Percentiles rank a stretch among this genome's conserved stretches.
phyloP scores from a whole-genome alignment of 2,888 invertebrate genomes.

The Stenichneumon culpator region DNA sequence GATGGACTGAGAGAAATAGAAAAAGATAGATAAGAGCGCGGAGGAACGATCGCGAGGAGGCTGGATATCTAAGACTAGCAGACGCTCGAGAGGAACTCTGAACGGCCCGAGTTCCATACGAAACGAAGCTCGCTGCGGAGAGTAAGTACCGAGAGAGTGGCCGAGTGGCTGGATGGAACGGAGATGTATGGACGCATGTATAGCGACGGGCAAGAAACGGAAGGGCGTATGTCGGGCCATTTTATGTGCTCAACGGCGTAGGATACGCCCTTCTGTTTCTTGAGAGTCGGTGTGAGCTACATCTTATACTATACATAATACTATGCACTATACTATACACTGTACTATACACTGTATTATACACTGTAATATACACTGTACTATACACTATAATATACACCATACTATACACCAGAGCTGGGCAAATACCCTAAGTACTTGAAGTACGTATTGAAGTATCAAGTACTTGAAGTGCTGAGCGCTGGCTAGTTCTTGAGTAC shows the following conservation, averaged over 20 bases:
- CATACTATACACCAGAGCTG: no score
- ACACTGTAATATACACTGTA: no score
- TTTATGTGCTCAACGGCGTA: background rate
- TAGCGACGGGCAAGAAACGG: background rate
- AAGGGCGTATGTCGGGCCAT: background rate
- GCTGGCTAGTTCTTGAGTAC: no score
- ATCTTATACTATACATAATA: background rate
- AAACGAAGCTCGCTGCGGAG: conserved; percentile 49
- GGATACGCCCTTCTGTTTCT: background rate
- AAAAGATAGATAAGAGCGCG: conserved; percentile 76
- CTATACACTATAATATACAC: no score
- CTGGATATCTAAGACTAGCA: conserved; percentile 7
- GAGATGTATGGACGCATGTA: background rate
- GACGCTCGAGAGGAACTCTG: conserved; percentile 46
- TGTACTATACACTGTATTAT: no score
- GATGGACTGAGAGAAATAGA: conserved; percentile 32
- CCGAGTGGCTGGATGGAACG: background rate
- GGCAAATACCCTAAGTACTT: no score
- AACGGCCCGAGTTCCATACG: conserved; percentile 46
- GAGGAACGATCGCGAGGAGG: background rate
- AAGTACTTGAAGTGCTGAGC: no score
- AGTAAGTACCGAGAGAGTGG: conserved; percentile 35
- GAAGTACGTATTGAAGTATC: no score
- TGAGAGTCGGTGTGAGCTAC: background rate
- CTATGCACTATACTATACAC: no score